Conservation (phyloP, 2,797 vertebrate genomes). For the Rhincodon typus region DNA sequence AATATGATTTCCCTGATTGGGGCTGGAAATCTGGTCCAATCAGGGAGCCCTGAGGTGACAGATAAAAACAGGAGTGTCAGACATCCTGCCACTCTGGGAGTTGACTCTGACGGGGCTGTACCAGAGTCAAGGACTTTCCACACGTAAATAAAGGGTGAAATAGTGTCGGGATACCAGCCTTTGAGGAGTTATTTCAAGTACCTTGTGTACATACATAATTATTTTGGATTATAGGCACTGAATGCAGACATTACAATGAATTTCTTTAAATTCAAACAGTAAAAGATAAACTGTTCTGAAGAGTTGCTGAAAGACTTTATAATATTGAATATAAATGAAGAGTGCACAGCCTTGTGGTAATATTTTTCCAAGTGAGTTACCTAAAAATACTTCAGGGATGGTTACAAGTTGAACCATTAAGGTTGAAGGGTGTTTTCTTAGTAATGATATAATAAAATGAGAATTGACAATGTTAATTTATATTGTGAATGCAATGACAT, state of each 20-base stretch:
- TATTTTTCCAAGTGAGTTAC: neutral
- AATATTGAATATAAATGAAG: no score
- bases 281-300: neutral
- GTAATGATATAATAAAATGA: neutral
- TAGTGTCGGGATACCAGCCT: no score
- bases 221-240: neutral
- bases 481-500: neutral
- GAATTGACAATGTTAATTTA: neutral
- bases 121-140: no score
- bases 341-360: neutral
- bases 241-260: neutral
- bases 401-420: neutral
- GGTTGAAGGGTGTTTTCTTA: neutral
- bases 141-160: no score
- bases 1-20: no score
- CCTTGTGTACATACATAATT: neutral
- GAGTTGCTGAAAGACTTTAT: neutral
- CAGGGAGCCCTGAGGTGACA: no score
- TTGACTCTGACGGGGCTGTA: no score
- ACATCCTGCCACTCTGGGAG: no score
- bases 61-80: no score
- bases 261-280: neutral
- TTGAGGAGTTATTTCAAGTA: no score
- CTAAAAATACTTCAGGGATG: neutral
- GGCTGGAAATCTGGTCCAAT: no score